phyloP scores from a whole-genome alignment of 2,888 invertebrate species.

The Drosophila tripunctata region DNA sequence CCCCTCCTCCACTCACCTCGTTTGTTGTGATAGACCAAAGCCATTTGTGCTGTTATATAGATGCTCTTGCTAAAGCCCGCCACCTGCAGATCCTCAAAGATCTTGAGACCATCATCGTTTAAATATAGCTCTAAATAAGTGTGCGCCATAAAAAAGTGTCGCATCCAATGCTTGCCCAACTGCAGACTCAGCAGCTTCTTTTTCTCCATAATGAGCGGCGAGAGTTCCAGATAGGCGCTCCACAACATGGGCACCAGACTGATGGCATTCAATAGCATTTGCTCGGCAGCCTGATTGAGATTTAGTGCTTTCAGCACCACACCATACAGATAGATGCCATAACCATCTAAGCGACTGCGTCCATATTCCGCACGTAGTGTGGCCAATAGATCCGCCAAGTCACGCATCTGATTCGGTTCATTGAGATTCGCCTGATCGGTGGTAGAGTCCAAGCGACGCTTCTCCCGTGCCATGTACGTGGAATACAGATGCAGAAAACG shows the following conservation, averaged over 20 bases:
- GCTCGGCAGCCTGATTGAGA: conserved; percentile 90
- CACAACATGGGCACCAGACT: conserved; percentile 93
- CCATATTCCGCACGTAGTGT: conserved; percentile 86
- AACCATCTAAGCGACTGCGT: conserved; percentile 91
- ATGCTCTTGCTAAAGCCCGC: conserved; percentile 94
- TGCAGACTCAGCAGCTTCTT: conserved; percentile 88
- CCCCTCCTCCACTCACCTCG: conserved; percentile 89
- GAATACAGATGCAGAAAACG: conserved; percentile 94
- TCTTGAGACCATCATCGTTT: conserved; percentile 94
- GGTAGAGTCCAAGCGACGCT: conserved; percentile 93
- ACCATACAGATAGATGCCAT: conserved; percentile 94
- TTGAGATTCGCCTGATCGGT: conserved; percentile 86
- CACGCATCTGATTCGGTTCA: conserved; percentile 82
- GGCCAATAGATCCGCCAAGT: conserved; percentile 86
- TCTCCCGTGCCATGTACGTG: conserved; percentile 94
- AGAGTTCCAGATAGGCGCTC: conserved; percentile 97
- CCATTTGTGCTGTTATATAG: conserved; percentile 96
- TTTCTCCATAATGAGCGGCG: conserved; percentile 92
- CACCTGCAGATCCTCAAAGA: conserved; percentile 90
- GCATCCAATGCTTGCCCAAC: conserved; percentile 96
- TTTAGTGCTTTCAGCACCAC: conserved; percentile 95
- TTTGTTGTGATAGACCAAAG: conserved; percentile 95
- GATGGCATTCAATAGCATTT: conserved; percentile 91
- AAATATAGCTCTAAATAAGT: conserved; percentile 95
- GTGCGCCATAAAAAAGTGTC: conserved; percentile 95